Percentiles rank a stretch among this genome's conserved stretches.
phyloP scores from a whole-genome alignment of 2,113 vertebrate species.

The Mirounga angustirostris region DNA sequence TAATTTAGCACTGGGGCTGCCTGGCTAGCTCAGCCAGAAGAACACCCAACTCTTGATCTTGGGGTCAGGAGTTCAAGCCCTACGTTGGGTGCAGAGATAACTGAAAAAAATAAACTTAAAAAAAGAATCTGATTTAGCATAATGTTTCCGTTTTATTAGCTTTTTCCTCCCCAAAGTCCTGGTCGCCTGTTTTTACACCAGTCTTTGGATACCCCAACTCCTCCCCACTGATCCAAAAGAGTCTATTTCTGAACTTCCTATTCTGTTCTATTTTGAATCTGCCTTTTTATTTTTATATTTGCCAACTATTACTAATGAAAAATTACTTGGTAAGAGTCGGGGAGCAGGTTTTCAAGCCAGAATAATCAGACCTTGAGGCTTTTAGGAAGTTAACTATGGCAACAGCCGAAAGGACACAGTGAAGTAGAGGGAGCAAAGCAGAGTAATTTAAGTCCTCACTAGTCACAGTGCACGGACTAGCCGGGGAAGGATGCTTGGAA shows the following conservation, averaged over 20 bases:
- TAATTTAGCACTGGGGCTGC: neutral
- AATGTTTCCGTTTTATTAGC: neutral
- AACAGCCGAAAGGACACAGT: neutral
- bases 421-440: neutral
- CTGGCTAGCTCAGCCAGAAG: neutral
- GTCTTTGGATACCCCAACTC: neutral
- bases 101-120: neutral
- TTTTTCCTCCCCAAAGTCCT: neutral
- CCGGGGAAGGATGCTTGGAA: neutral
- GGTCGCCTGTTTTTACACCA: neutral
- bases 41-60: neutral
- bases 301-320: neutral
- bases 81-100: neutral
- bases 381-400: neutral
- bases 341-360: neutral
- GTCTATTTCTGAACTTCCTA: neutral
- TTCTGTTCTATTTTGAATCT: slow-evolving; percentile 31
- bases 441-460: too few relatives aligned
- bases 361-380: neutral
- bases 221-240: neutral
- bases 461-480: neutral
- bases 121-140: neutral
- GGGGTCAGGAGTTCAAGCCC: neutral
- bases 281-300: neutral
- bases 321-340: slow-evolving; percentile 15